Percentiles rank a stretch among this genome's conserved stretches.
Conservation (phyloP, 1,140 invertebrate genomes). For the Drosophila murphyi region DNA sequence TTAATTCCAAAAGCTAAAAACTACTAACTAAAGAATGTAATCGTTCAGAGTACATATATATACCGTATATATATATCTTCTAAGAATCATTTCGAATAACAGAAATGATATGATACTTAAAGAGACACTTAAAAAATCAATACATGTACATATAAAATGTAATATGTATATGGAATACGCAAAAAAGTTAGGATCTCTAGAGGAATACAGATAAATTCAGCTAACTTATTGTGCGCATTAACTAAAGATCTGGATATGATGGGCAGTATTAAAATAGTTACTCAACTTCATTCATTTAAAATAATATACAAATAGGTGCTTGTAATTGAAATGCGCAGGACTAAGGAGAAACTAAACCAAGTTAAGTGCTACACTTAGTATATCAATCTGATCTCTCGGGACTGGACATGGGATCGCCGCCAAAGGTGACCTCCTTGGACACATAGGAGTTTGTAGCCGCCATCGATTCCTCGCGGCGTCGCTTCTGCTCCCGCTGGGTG, state of each 20-base stretch:
- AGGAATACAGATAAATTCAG: no score
- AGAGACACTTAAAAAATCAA: background rate
- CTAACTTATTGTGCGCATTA: background rate
- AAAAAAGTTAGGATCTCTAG: background rate
- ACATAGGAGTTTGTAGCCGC: slow-evolving; percentile 5
- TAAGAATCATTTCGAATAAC: background rate
- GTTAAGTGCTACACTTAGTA: background rate
- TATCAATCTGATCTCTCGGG: slow-evolving; percentile 67
- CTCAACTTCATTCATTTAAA: background rate
- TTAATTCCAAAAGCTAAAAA: background rate
- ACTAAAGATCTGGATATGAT: background rate
- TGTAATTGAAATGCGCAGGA: no score
- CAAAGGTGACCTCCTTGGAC: slow-evolving; percentile 33
- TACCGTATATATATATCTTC: background rate
- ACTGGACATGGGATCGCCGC: slow-evolving; percentile 49
- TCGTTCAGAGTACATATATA: background rate
- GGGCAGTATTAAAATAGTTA: background rate
- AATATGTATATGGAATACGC: background rate
- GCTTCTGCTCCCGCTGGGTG: slow-evolving; percentile 47
- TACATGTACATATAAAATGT: background rate
- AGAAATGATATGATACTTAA: background rate
- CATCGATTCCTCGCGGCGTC: slow-evolving; percentile 42
- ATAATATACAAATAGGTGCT: background rate
- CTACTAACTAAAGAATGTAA: slow-evolving; percentile 19
- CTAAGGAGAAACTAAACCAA: background rate